phyloP scores from a whole-genome alignment of 2,888 invertebrate genomes.

The Acanthosepion pharaonis region DNA sequence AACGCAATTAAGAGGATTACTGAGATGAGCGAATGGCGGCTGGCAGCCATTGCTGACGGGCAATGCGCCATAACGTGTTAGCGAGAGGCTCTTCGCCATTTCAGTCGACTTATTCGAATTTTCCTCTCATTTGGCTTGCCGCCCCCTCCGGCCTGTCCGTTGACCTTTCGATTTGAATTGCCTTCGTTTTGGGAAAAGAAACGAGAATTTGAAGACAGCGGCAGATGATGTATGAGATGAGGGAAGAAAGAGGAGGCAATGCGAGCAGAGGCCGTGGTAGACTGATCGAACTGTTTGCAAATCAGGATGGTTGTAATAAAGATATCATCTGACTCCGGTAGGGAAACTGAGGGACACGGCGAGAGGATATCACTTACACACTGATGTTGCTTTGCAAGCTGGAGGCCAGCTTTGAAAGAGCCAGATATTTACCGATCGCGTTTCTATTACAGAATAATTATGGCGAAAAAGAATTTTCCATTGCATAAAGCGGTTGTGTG shows the following conservation, averaged over 20 bases:
- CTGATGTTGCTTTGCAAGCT: neutral
- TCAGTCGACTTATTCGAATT: neutral
- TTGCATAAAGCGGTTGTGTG: too few relatives aligned
- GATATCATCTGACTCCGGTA: neutral
- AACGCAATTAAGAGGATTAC: too few relatives aligned
- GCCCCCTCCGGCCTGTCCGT: neutral
- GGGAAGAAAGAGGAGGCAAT: neutral
- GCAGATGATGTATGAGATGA: neutral
- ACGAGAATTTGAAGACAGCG: neutral
- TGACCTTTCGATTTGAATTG: slow-evolving; percentile 18
- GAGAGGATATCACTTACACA: neutral
- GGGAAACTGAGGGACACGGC: neutral
- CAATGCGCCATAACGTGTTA: neutral
- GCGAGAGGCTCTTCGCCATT: neutral
- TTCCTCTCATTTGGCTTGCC: neutral
- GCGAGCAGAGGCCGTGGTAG: neutral
- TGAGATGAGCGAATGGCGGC: too few relatives aligned
- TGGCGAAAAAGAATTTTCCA: too few relatives aligned
- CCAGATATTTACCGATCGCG: too few relatives aligned
- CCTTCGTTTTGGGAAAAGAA: neutral
- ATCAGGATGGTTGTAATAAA: neutral
- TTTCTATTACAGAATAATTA: too few relatives aligned
- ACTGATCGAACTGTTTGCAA: neutral
- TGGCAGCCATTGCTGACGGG: neutral
- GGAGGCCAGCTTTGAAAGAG: neutral